Conservation (phyloP, 2,113 vertebrate genomes). For the Excalfactoria chinensis region DNA sequence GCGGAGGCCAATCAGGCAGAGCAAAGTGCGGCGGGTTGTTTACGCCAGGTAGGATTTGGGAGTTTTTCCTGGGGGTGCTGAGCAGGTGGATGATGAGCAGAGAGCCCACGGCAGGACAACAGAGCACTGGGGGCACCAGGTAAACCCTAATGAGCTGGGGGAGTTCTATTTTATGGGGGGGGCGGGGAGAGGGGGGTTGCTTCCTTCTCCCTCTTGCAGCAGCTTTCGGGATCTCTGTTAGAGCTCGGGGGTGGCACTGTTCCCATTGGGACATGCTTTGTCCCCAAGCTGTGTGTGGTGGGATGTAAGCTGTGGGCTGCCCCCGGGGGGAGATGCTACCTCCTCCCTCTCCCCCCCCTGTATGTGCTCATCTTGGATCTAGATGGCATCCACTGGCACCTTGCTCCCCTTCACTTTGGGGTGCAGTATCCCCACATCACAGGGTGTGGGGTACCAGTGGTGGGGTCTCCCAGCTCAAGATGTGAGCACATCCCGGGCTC, state of each 20-base stretch:
- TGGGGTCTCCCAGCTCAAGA: accelerated
- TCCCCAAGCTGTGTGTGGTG: neutral
- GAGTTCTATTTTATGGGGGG: neutral
- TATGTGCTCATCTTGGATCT: neutral
- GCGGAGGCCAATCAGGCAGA: constrained; percentile 32
- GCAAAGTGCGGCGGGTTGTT: constrained; percentile 56
- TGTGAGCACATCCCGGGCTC: neutral
- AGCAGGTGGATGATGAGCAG: neutral
- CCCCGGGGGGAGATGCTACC: neutral
- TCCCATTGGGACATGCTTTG: neutral
- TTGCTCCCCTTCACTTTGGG: neutral
- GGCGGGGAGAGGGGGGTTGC: neutral
- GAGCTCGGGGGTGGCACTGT: neutral
- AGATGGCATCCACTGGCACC: neutral
- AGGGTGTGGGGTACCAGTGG: neutral
- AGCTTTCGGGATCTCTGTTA: constrained; percentile 34
- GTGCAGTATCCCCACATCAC: neutral
- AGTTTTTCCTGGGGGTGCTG: neutral
- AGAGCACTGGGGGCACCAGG: neutral
- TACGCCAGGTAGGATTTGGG: constrained; percentile 25
- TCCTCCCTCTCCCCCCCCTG: accelerated
- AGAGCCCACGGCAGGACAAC: accelerated
- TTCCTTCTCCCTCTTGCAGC: neutral
- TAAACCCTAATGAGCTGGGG: neutral
- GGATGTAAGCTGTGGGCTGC: neutral